Evolutionary conservation across 2,797 vertebrate genomes (phyloP).

Genomic region (Mormyrops boulengeri): DNA sequence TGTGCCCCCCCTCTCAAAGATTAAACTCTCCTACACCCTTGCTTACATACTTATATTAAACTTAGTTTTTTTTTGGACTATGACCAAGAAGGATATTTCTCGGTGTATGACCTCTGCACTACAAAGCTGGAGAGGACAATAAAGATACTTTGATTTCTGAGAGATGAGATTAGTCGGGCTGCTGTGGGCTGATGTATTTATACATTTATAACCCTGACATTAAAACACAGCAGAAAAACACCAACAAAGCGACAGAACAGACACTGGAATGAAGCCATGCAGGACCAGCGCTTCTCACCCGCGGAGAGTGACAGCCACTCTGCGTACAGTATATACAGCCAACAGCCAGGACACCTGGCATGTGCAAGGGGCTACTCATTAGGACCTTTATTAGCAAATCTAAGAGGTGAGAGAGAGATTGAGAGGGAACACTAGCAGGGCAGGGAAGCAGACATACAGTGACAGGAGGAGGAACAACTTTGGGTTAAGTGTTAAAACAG

Average conservation of each 20-base stretch:
- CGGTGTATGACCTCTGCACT: not conserved
- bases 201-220: not conserved
- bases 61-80: not conserved
- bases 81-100: not conserved
- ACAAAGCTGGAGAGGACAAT: not conserved
- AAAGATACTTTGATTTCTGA: not conserved
- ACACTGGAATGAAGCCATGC: not conserved
- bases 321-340: not conserved
- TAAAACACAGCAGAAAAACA: not conserved
- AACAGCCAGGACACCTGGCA: not conserved
- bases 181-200: not conserved
- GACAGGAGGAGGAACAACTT: not conserved
- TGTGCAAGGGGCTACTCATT: not conserved
- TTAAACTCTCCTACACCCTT: not conserved
- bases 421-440: not conserved
- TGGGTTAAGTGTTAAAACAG: not conserved
- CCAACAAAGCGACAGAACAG: not conserved
- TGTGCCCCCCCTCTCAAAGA: not conserved
- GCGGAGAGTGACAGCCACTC: not conserved
- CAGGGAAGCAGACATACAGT: not conserved
- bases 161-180: not conserved
- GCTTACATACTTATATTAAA: not conserved
- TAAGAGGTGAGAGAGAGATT: not conserved
- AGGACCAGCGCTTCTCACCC: not conserved
- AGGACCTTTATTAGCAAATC: not conserved